phyloP scores from a whole-genome alignment of 1,140 invertebrate species.

The Calephelis nemesis region DNA sequence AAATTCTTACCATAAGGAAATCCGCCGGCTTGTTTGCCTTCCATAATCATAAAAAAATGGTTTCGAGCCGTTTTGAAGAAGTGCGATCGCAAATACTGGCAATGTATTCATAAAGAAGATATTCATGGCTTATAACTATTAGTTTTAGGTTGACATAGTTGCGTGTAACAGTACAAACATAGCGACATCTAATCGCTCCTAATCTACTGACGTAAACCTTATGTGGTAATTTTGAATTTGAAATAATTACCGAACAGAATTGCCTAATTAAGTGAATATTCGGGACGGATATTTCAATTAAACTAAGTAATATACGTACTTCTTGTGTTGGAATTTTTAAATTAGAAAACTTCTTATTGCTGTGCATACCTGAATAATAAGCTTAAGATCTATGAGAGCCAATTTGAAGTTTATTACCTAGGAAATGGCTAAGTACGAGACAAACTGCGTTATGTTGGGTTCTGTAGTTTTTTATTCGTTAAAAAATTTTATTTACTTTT shows the following conservation, averaged over 20 bases:
- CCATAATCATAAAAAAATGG: too few species aligned
- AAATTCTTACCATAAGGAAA: too few species aligned
- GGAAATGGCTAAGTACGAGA: neutral
- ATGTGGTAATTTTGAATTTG: constrained; percentile 6
- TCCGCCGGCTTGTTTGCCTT: too few species aligned
- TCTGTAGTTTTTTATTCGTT: neutral
- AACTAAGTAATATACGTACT: neutral
- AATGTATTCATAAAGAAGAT: too few species aligned
- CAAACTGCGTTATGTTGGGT: neutral
- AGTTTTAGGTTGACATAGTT: neutral
- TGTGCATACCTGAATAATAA: constrained; percentile 9
- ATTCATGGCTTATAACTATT: too few species aligned
- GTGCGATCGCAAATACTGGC: too few species aligned
- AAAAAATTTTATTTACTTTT: neutral
- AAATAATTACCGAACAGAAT: neutral
- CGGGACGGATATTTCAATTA: constrained; percentile 8
- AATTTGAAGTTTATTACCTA: neutral
- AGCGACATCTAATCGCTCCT: neutral
- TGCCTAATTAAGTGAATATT: neutral
- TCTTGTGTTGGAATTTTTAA: constrained; percentile 4
- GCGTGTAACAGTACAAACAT: neutral
- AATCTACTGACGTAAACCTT: neutral
- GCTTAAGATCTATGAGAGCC: neutral
- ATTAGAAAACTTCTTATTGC: constrained; percentile 9
- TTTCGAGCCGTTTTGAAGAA: too few species aligned